phyloP scores from a whole-genome alignment of 2,888 invertebrate species.

The Athalia circularis region DNA sequence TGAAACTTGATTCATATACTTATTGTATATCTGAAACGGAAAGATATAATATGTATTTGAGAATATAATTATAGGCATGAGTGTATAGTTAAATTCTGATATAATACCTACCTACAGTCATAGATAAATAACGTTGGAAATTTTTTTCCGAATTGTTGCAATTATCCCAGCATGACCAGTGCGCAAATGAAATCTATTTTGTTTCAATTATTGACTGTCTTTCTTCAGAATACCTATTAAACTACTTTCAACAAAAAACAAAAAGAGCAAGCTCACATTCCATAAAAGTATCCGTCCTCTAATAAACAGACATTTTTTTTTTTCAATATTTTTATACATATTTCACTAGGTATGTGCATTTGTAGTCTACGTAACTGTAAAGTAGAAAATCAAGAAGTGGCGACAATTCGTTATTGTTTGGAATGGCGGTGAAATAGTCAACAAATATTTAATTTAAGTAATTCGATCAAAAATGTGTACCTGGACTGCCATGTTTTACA shows the following conservation, averaged over 20 bases:
- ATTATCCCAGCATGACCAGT: neutral
- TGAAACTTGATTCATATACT: no score
- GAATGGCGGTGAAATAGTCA: constrained; percentile 11
- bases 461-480: neutral
- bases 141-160: constrained; percentile 19
- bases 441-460: constrained; percentile 5
- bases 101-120: neutral
- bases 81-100: neutral
- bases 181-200: constrained; percentile 4
- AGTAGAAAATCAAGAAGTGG: neutral
- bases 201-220: neutral
- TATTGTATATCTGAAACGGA: no score
- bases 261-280: neutral
- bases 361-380: neutral
- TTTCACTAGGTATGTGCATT: neutral
- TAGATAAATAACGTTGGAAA: neutral
- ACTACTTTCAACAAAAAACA: neutral
- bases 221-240: neutral
- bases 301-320: neutral
- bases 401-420: neutral
- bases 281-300: constrained; percentile 24
- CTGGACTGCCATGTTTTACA: neutral
- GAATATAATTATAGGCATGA: no score
- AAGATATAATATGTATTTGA: no score
- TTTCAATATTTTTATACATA: constrained; percentile 17